Evolutionary conservation across 2,888 invertebrate genomes (phyloP), one percentile per base, ranked within the genome.

Genomic region (Celastrina argiolus): DNA sequence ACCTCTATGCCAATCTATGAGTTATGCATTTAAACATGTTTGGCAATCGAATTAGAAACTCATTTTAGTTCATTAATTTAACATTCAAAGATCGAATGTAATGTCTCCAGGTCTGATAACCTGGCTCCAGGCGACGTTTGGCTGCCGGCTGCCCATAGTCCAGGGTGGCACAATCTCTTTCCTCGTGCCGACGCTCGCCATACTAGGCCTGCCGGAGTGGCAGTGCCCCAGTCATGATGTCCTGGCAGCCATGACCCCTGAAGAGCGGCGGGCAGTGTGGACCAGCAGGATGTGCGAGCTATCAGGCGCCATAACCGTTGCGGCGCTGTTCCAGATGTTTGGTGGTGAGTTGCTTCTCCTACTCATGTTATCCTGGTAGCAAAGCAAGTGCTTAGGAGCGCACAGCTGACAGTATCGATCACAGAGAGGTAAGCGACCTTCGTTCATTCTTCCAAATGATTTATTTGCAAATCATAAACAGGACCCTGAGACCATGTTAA

Each of bases 81-180:
- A n/a, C n/a, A n/a, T n/a, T 56, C 14, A 58, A 42, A n/a, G 16
- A 58, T 22, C 28, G 8, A 31, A 8, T 7, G 59, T 63, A 39
- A n/a, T n/a, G n/a, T 26, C 63, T 61, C 10, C 64, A 91, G 94
- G 96, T n/a, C 84, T 96, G 2, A 93, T 96, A 45, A 96, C 96
- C 0, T 93, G 94, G 79, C 77, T 95, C 10, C 96, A 96, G 81
- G 88, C 93, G 0, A 95, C 95, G 0, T 92, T 96, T 81, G 96
- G 96, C 2, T 95, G 95, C 74, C 93, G 95, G 0, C 82, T 95
- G 70, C 95, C 95, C 2, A 93, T 95, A 66, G 95, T 95, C 0
- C 95, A 95, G 91, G 96, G 93, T 12, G 96, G 96, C 2, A 96
- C 96, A 0, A 96, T 96, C 75, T 95, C 96, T 0, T 96, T 96